Evolutionary conservation across 35 echinoderm and acorn worm species (phyloP).

Genomic region (Heliocidaris tuberculata): DNA sequence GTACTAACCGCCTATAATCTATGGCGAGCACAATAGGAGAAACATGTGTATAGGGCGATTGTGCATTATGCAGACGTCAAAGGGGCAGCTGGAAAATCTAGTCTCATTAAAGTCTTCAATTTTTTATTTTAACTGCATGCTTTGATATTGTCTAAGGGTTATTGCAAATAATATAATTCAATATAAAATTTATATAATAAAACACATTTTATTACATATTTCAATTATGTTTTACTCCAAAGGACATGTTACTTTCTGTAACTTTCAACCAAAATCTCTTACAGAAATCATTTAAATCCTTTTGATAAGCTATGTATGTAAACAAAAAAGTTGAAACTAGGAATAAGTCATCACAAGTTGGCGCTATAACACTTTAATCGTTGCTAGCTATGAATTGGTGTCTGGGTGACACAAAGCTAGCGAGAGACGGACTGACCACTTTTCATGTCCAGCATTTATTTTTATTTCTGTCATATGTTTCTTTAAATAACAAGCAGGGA

Average conservation of each 20-base stretch:
- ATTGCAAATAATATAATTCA: too few species aligned
- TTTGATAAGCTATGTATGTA: neutral
- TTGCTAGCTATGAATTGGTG: neutral
- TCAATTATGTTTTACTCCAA: too few species aligned
- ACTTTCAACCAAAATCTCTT: neutral
- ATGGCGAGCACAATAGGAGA: neutral
- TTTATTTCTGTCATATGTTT: too few species aligned
- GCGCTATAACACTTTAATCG: neutral
- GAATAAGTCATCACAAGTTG: neutral
- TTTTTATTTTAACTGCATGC: neutral
- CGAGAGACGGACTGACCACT: too few species aligned
- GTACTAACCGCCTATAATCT: neutral
- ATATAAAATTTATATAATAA: too few species aligned
- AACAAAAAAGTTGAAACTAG: slow-evolving; percentile 3
- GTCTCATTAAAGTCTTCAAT: neutral
- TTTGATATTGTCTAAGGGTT: neutral
- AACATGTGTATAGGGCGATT: neutral
- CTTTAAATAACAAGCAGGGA: too few species aligned
- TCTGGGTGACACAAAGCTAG: neutral
- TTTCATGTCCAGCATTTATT: too few species aligned
- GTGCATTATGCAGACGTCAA: neutral
- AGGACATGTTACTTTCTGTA: neutral
- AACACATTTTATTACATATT: too few species aligned
- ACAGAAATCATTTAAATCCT: neutral
- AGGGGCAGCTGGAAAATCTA: neutral